phyloP scores from a whole-genome alignment of 2,888 invertebrate species.

The Lottia scabra region DNA sequence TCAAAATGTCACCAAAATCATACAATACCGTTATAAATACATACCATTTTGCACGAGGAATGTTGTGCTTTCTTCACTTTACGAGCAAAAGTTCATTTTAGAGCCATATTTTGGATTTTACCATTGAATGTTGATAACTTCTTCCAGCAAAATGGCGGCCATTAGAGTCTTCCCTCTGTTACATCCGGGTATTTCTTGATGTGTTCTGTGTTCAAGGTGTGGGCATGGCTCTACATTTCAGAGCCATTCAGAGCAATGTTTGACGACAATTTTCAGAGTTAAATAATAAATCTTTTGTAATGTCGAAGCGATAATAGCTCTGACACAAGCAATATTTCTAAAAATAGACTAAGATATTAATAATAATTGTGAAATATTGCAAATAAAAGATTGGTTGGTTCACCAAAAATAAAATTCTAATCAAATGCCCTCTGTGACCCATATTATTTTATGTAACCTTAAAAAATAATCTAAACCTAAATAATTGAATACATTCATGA shows the following conservation, averaged over 20 bases:
- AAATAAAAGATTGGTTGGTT: too few species aligned
- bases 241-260: background rate
- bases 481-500: too few species aligned
- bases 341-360: too few species aligned
- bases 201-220: background rate
- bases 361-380: too few species aligned
- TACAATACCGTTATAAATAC: background rate
- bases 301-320: too few species aligned
- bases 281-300: too few species aligned
- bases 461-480: too few species aligned
- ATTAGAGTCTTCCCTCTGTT: background rate
- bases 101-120: background rate
- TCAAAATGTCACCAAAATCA: background rate
- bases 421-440: too few species aligned
- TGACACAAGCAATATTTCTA: too few species aligned
- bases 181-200: background rate
- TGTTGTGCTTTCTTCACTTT: background rate
- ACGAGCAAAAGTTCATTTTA: background rate
- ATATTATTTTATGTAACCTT: too few species aligned
- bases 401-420: too few species aligned
- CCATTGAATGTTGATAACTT: background rate
- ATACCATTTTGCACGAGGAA: background rate
- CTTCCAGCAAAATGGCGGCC: conserved; percentile 7
- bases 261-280: too few species aligned
- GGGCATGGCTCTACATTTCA: background rate